Conservation (phyloP, 2,888 invertebrate species). For the Scaptomyza flava region DNA sequence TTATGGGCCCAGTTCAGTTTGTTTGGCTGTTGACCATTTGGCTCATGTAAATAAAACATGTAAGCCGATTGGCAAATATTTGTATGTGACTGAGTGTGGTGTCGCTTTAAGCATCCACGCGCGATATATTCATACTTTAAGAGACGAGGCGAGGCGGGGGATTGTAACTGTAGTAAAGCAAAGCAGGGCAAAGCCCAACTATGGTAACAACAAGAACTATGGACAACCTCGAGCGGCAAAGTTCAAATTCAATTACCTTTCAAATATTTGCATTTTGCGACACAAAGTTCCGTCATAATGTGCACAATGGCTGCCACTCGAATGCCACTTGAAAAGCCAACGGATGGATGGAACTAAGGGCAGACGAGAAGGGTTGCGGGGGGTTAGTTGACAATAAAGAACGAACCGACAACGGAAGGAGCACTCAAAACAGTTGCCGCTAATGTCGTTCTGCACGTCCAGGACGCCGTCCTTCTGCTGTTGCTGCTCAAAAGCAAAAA, state of each 20-base stretch:
- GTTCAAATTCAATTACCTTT: constrained; percentile 81
- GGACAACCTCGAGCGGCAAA: constrained; percentile 68
- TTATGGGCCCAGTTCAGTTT: constrained; percentile 30
- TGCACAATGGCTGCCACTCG: constrained; percentile 81
- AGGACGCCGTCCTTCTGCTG: constrained; percentile 63
- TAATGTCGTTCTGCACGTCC: constrained; percentile 68
- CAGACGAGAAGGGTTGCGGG: not conserved
- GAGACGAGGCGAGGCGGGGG: not conserved
- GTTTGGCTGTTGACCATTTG: constrained; percentile 69
- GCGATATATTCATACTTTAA: constrained; percentile 59
- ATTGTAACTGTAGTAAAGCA: constrained; percentile 2
- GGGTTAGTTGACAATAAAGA: constrained; percentile 64
- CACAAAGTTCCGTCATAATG: constrained; percentile 81
- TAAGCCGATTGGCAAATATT: constrained; percentile 74
- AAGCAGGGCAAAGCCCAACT: constrained; percentile 9
- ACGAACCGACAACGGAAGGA: constrained; percentile 74
- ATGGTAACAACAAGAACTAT: constrained; percentile 49
- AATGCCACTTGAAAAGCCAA: constrained; percentile 76
- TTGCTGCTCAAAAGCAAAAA: constrained; percentile 2
- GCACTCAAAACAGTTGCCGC: constrained; percentile 81
- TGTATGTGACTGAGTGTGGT: constrained; percentile 17
- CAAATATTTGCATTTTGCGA: constrained; percentile 81
- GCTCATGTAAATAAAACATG: constrained; percentile 77
- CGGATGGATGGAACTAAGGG: constrained; percentile 10
- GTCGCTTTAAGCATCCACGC: constrained; percentile 58